Evolutionary conservation across 1,140 invertebrate genomes (phyloP).

Genomic region (Scaptomyza graminum): DNA sequence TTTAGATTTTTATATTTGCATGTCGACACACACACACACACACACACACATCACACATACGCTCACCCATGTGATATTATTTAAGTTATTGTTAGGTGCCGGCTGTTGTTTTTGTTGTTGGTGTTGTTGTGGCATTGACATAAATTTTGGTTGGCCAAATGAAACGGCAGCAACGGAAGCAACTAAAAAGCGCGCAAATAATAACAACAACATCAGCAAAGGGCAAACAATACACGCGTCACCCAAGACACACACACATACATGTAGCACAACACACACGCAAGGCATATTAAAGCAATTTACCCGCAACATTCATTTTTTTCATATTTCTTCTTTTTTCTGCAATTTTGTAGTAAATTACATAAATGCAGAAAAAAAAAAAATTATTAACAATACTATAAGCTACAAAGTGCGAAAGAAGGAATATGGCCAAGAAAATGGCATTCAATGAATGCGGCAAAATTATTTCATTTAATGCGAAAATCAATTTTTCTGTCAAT

Average conservation of each 20-base stretch:
- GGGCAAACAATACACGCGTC: conserved; percentile 44
- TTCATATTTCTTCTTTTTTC: conserved; percentile 17
- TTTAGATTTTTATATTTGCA: conserved; percentile 43
- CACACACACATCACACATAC: conserved; percentile 14
- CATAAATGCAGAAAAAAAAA: conserved; percentile 28
- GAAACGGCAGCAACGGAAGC: conserved; percentile 42
- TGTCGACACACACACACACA: conserved; percentile 28
- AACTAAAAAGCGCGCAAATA: conserved; percentile 40
- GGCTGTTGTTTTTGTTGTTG: conserved; percentile 57
- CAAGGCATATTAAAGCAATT: conserved; percentile 77
- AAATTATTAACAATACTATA: neutral
- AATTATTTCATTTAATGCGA: conserved; percentile 12
- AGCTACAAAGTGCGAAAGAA: neutral
- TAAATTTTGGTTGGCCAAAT: conserved; percentile 67
- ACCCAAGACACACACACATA: conserved; percentile 16
- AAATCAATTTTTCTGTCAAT: conserved; percentile 8
- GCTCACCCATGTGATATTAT: conserved; percentile 27
- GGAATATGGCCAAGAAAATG: conserved; percentile 21
- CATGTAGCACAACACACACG: conserved; percentile 65
- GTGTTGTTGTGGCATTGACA: conserved; percentile 71
- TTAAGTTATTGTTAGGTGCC: conserved; percentile 34
- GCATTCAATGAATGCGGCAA: neutral
- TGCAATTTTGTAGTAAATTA: conserved; percentile 31
- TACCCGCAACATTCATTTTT: conserved; percentile 49
- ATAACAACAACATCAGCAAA: conserved; percentile 21